Evolutionary conservation across 2,888 invertebrate genomes (phyloP).

Genomic region (Luperina nickerlii): DNA sequence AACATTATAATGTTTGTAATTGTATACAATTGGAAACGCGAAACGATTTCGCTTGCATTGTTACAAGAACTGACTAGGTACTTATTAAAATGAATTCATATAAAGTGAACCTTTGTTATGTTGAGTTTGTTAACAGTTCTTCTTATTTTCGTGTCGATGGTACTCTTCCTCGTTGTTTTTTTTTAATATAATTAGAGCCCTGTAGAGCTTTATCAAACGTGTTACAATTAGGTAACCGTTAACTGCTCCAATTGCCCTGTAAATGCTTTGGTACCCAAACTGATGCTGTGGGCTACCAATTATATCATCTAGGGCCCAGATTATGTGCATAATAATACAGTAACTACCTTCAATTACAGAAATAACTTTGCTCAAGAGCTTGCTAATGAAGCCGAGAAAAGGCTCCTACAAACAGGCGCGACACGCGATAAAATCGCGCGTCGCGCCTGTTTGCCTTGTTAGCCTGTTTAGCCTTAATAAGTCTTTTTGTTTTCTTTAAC

Average conservation of each 20-base stretch:
- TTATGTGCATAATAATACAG: slow-evolving; percentile 33
- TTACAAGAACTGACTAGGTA: background rate
- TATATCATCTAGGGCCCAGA: slow-evolving; percentile 8
- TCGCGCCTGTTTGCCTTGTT: no score
- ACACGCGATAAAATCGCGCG: no score
- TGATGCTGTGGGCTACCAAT: slow-evolving; percentile 23
- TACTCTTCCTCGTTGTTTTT: no score
- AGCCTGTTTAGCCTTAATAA: no score
- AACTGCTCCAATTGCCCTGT: slow-evolving; percentile 27
- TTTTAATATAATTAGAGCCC: no score
- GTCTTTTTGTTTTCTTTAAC: no score
- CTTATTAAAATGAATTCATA: background rate
- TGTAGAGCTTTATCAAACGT: background rate
- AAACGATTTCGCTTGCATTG: slow-evolving; percentile 9
- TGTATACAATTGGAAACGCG: background rate
- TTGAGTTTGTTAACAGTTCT: background rate
- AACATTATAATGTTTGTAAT: no score
- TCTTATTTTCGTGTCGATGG: background rate
- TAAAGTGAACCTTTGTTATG: background rate
- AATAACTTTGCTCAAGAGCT: slow-evolving; percentile 13
- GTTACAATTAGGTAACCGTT: slow-evolving; percentile 22
- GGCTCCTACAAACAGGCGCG: no score
- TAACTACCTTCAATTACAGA: no score
- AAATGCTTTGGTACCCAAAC: slow-evolving; percentile 22
- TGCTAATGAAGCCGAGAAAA: slow-evolving; percentile 5